Evolutionary conservation across 2,113 vertebrate species (phyloP).

Genomic region (Polypterus senegalus): DNA sequence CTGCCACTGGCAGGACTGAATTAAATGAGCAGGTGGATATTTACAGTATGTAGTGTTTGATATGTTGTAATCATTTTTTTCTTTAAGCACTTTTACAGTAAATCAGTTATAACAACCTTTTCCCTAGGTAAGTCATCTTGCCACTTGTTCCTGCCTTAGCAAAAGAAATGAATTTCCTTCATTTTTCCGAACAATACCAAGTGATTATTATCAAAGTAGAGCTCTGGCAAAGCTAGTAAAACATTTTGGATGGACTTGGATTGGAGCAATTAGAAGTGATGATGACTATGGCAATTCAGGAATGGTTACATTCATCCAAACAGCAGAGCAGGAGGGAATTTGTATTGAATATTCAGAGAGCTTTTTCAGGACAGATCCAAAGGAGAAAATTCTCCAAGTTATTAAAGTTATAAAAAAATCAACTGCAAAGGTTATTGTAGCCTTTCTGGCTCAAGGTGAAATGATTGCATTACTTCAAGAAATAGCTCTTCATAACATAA

Average conservation of each 20-base stretch:
- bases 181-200: conserved; percentile 1
- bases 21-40: background rate
- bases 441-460: conserved; percentile 43
- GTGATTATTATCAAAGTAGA: conserved; percentile 6
- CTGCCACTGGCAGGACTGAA: background rate
- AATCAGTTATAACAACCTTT: background rate
- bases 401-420: conserved; percentile 38
- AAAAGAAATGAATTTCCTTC: conserved; percentile 9
- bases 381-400: conserved; percentile 24
- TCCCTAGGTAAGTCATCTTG: conserved; percentile 10
- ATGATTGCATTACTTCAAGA: conserved; percentile 42
- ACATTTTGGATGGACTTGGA: no score
- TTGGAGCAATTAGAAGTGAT: no score
- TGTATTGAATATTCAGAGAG: background rate
- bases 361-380: background rate
- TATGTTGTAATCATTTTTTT: background rate
- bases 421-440: conserved; percentile 42
- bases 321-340: background rate
- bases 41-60: background rate
- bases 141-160: conserved; percentile 4
- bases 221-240: background rate
- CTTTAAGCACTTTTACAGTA: background rate
- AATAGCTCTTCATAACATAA: conserved; percentile 40
- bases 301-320: background rate
- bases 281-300: no score